Evolutionary conservation across 1,140 invertebrate species (phyloP), one percentile per base, ranked within the genome.

Genomic region (Temnothorax longispinosus): DNA sequence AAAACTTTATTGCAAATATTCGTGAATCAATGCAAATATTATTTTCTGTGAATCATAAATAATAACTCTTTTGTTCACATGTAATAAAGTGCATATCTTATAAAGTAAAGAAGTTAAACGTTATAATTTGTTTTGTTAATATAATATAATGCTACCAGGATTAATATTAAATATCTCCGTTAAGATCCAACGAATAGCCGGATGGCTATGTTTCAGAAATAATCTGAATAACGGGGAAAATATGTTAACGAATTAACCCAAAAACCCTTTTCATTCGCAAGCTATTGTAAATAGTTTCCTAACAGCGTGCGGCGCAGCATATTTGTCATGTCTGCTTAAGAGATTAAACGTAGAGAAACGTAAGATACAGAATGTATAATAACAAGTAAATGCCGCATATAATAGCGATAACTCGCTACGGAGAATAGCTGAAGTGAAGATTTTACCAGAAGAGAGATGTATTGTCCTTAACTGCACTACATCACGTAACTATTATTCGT

Each of bases 401-500:
- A 80, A 80, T 54, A 50, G 35, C 77, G 77, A 27, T 80, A 80
- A 80, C 18, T 80, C 62, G 44, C n/a, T 80, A 38, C 62, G 2
- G 77, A 54, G 75, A 85, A 76, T 85, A 64, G 72, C 52, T 77
- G 50, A 77, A 77, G 74, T 56, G 74, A 78, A 65, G 75, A 86
- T 86, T 86, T 78, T 52, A 56, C 74, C 8, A 15, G 50, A 41
- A 41, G 58, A 78, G 84, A 69, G 75, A 86, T 78, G 72, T 78
- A 80, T 80, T 80, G 47, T 80, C 62, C 62, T 60, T 18, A 67
- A 32, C 44, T 78, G 38, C 18, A 62, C 15, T 64, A 64, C 77
- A 41, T 69, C 35, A 69, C 35, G 77, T 47, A 52, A 69, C n/a
- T 50, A 54, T 80, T 56, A 80, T 6, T 69, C 77, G 47, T 15